Evolutionary conservation across 2,888 invertebrate genomes (phyloP).

Genomic region (Drosophila paramelanica): DNA sequence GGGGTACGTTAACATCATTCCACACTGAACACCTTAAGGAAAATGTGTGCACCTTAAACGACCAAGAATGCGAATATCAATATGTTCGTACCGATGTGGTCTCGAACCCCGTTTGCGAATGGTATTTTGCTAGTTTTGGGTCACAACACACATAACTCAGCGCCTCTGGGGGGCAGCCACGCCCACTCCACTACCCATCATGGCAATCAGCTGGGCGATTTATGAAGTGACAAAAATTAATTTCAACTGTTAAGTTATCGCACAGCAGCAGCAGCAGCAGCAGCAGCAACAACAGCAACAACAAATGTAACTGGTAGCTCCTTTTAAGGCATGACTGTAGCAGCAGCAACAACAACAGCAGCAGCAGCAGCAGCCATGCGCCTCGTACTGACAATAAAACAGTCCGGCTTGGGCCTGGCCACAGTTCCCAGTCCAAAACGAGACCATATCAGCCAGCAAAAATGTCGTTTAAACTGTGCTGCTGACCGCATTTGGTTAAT

Average conservation of each 20-base stretch:
- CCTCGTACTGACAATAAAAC: conserved; percentile 76
- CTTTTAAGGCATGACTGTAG: conserved; percentile 65
- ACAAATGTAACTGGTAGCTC: conserved; percentile 55
- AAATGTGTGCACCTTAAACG: background rate
- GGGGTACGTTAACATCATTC: conserved; percentile 20
- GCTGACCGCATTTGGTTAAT: conserved; percentile 81
- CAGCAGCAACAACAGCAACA: conserved; percentile 36
- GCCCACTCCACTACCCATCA: conserved; percentile 3
- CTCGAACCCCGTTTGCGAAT: background rate
- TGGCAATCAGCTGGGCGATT: conserved; percentile 66
- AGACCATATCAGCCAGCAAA: conserved; percentile 78
- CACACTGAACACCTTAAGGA: conserved; percentile 33
- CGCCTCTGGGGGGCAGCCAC: conserved; percentile 15
- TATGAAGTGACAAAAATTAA: conserved; percentile 85
- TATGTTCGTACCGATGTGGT: background rate
- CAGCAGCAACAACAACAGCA: conserved; percentile 21
- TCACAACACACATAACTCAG: conserved; percentile 24
- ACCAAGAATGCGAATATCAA: background rate
- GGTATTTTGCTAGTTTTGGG: background rate
- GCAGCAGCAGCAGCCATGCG: conserved; percentile 24
- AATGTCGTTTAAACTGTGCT: conserved; percentile 79
- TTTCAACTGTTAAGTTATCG: conserved; percentile 83
- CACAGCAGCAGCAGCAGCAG: conserved; percentile 41
- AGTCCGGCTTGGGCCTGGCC: conserved; percentile 64
- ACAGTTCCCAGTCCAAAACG: conserved; percentile 65